Percentiles rank a stretch among this genome's conserved stretches.
Conservation (phyloP, 2,113 vertebrate genomes). For the human region DNA sequence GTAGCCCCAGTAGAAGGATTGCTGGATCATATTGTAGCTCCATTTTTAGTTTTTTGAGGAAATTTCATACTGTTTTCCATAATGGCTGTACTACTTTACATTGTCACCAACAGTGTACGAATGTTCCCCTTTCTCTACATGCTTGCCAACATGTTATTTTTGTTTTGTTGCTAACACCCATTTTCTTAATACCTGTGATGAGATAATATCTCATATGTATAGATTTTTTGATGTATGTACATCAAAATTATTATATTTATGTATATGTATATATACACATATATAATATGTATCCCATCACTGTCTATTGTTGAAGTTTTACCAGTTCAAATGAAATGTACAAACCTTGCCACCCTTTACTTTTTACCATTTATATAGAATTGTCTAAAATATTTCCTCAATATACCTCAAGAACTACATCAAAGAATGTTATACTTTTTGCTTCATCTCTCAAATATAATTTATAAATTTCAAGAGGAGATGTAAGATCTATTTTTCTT, state of each 20-base stretch:
- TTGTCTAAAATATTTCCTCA: not conserved
- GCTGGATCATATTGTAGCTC: too few relatives aligned
- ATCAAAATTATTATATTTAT: not conserved
- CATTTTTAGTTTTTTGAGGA: too few relatives aligned
- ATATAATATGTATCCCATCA: not conserved
- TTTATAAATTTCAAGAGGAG: not conserved
- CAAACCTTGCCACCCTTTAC: not conserved
- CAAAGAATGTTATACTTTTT: not conserved
- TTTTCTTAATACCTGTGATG: not conserved
- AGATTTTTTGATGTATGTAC: not conserved
- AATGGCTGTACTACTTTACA: too few relatives aligned
- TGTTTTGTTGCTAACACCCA: not conserved
- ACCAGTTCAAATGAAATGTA: not conserved
- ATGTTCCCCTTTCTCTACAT: too few relatives aligned
- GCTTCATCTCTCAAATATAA: not conserved
- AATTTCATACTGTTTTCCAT: too few relatives aligned
- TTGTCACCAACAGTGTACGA: too few relatives aligned
- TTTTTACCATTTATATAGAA: not conserved
- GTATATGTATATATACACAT: not conserved
- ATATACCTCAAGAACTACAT: not conserved
- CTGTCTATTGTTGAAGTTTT: not conserved
- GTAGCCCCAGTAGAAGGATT: too few relatives aligned
- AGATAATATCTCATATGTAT: not conserved
- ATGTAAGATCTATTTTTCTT: not conserved
- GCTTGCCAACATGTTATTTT: too few relatives aligned